A percentile compares a stretch with the other conserved stretches of the same genome.
Evolutionary conservation across 2,113 vertebrate genomes (phyloP).

Genomic region (Lucifuga dentata): DNA sequence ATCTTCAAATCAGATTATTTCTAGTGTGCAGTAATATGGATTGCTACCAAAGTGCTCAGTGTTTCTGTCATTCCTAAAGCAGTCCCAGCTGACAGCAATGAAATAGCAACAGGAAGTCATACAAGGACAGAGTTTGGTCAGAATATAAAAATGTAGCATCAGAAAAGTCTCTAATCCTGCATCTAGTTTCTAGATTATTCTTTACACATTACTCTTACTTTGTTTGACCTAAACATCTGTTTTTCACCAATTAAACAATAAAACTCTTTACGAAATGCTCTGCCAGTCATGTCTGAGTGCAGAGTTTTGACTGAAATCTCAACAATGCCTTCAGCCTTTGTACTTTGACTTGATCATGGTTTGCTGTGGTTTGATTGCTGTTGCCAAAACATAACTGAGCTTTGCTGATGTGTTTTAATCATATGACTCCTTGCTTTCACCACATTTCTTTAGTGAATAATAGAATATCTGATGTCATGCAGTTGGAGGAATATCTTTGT

Average conservation of each 20-base stretch:
- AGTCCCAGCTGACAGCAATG: background rate
- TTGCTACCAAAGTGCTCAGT: background rate
- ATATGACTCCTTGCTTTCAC: background rate
- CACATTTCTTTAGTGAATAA: background rate
- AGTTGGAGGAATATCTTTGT: background rate
- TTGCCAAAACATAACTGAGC: conserved; percentile 25
- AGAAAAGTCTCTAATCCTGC: too few species aligned
- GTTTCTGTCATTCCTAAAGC: conserved; percentile 28
- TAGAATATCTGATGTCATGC: conserved; percentile 18
- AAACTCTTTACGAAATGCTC: too few species aligned
- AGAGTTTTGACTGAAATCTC: background rate
- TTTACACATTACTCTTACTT: too few species aligned
- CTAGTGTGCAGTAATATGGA: background rate
- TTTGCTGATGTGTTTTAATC: background rate
- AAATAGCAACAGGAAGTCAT: background rate
- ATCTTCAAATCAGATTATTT: background rate
- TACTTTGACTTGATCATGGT: background rate
- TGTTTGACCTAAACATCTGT: too few species aligned
- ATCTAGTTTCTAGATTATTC: too few species aligned
- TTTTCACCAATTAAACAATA: background rate
- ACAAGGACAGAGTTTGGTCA: background rate
- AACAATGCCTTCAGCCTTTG: background rate
- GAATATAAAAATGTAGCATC: too few species aligned
- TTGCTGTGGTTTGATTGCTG: background rate
- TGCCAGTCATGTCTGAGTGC: background rate